Evolutionary conservation across 2,797 vertebrate species (phyloP).

Genomic region (Limosa lapponica): DNA sequence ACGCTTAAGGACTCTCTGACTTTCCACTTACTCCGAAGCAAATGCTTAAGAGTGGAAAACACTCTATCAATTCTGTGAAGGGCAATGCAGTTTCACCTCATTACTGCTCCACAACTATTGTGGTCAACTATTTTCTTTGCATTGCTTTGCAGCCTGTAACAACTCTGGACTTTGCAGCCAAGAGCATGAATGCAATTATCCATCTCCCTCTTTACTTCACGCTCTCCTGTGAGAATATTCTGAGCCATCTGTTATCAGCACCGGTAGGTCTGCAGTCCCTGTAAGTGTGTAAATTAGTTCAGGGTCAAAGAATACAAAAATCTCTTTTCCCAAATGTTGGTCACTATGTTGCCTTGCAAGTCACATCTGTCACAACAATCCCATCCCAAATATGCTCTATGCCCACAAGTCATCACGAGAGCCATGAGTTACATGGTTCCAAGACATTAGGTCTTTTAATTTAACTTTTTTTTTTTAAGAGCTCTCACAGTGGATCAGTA

Average conservation of each 20-base stretch:
- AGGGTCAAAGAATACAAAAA: neutral
- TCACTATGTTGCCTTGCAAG: neutral
- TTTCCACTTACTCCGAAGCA: neutral
- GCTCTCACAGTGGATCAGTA: neutral
- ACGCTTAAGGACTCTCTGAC: neutral
- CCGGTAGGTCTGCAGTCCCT: neutral
- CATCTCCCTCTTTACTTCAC: neutral
- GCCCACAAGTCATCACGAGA: neutral
- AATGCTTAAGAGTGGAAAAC: neutral
- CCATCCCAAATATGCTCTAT: neutral
- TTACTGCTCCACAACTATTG: neutral
- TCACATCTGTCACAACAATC: neutral
- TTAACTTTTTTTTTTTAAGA: too few species aligned
- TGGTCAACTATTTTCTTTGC: neutral
- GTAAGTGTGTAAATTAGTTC: neutral
- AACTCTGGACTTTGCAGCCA: neutral
- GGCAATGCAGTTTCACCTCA: neutral
- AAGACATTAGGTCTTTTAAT: rapidly evolving
- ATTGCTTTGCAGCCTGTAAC: neutral
- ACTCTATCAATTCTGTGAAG: neutral
- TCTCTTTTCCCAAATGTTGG: neutral
- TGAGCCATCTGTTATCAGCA: slow-evolving; percentile 37
- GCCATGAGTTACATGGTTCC: neutral
- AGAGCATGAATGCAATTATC: neutral
- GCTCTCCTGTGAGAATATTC: neutral